Evolutionary conservation across 2,113 vertebrate genomes (phyloP), one percentile per base, ranked within the genome.

Genomic region (Takifugu flavidus): DNA sequence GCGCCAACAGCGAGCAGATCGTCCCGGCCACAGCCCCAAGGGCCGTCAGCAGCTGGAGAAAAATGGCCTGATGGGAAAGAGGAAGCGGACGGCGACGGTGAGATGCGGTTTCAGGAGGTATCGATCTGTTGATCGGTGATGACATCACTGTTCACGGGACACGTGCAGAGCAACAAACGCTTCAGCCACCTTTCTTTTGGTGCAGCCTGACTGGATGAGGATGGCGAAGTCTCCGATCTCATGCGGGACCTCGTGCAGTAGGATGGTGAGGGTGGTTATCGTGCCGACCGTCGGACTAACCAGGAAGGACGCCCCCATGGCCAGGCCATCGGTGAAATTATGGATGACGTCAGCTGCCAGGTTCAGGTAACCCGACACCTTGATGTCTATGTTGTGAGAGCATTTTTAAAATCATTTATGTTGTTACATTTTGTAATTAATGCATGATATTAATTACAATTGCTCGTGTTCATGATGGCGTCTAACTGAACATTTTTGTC

Each of bases 201-300:
- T 96, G 89, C 94, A 97, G 46, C 95, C 94, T 1, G 94, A 95
- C 82, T 95, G 95, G 25, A 96, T 90, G 0, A 97, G 92, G 82
- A 97, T 96, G 79, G 95, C 94, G 8, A 96, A 96, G 79, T 97
- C 95, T n/a, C 95, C 95, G 0, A 97, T 92, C 86, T 97, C 95
- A 10, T 97, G 95, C 0, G 95, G 95, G 29, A 97, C 93, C 77
- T 97, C 94, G 1, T 97, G 94, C 13, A 97, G 90, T 60, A 97
- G 89, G 76, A 97, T 95, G 12, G 94, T 95, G 73, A 95, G 57
- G 3, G 95, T 95, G 82, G 95, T 97, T 65, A 97, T 79, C 3
- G 89, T 62, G 3, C 95, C 95, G 1, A 96, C 89, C 0, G 88
- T 84, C 11, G 87, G 86, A 49, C 93, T 70, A 1, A 92, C 94